Evolutionary conservation across 1,140 invertebrate genomes (phyloP).

Genomic region (Drosophila bocqueti): DNA sequence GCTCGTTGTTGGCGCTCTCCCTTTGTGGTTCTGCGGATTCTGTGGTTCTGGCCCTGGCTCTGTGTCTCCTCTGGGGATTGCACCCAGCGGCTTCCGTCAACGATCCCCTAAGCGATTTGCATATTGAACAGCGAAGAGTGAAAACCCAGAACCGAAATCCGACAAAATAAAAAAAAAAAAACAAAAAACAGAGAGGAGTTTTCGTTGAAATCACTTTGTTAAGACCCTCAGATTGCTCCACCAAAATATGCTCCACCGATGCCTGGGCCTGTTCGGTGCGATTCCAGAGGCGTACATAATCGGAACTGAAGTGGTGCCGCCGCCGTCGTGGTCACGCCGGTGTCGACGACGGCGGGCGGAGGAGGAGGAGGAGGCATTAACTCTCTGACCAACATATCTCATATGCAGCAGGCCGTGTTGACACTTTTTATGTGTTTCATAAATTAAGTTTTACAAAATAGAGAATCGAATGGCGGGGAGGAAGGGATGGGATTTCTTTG

Average conservation of each 20-base stretch:
- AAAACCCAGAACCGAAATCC: conserved; percentile 7
- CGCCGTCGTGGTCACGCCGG: conserved; percentile 34
- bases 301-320: conserved; percentile 75
- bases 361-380: background rate
- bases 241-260: too few relatives aligned
- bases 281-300: conserved; percentile 79
- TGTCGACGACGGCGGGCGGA: background rate
- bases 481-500: conserved; percentile 11
- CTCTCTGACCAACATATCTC: conserved; percentile 66
- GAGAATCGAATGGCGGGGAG: conserved; percentile 27
- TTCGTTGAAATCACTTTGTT: conserved; percentile 74
- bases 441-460: conserved; percentile 81
- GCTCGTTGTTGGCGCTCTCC: conserved; percentile 58
- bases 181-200: conserved; percentile 5
- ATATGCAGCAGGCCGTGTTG: conserved; percentile 77
- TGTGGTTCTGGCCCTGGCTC: background rate
- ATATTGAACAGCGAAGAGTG: conserved; percentile 44
- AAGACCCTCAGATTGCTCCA: conserved; percentile 38
- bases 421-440: conserved; percentile 83
- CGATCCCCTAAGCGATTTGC: conserved; percentile 75
- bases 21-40: conserved; percentile 14
- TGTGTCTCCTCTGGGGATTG: conserved; percentile 6
- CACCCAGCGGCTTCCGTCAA: conserved; percentile 70
- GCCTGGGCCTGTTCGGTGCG: conserved; percentile 40
- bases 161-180: conserved; percentile 1